These are phyloP conservation scores for Hypena proboscidalis DNA, from an alignment of 2,888 invertebrate species.

Conservation along the genomic window DNA sequence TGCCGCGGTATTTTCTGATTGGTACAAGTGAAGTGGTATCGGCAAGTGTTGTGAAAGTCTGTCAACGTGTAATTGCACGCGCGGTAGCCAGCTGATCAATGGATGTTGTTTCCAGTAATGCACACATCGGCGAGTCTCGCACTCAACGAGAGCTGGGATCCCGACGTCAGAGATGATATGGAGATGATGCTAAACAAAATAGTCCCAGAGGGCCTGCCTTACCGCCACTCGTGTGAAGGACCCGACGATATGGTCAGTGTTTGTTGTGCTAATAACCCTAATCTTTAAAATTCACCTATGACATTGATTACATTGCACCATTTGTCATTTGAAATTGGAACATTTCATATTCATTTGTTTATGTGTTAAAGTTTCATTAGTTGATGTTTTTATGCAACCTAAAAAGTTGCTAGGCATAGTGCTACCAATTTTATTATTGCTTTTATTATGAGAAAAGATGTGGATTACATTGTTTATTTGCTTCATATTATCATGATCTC, in stretches of 20 bases:
- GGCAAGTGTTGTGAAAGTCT: constrained; percentile 30
- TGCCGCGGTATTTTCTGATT: constrained; percentile 50
- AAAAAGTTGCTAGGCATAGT: no score
- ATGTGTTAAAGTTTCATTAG: not conserved
- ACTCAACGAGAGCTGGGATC: constrained; percentile 99
- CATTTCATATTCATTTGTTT: constrained; percentile 24
- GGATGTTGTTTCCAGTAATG: constrained; percentile 90
- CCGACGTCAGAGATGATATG: constrained; percentile 98
- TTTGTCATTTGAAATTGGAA: constrained; percentile 17
- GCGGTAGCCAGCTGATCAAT: constrained; percentile 63
- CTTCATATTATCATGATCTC: no score
- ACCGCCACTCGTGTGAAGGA: constrained; percentile 98
- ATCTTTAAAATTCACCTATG: constrained; percentile 8
- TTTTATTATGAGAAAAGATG: no score
- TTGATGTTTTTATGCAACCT: constrained; percentile 4
- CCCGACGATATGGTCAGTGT: constrained; percentile 98
- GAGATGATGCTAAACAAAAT: constrained; percentile 99
- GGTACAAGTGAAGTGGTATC: constrained; percentile 39
- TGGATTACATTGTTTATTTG: no score
- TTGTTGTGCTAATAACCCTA: constrained; percentile 37
- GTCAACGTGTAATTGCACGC: constrained; percentile 24
- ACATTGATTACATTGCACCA: constrained; percentile 12
- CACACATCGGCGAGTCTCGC: constrained; percentile 99
- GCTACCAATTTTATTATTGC: no score
- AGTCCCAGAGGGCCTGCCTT: constrained; percentile 98